These are phyloP conservation scores for Chlorops oryzae DNA, from an alignment of 1,140 invertebrate species.

Conservation along the genomic window DNA sequence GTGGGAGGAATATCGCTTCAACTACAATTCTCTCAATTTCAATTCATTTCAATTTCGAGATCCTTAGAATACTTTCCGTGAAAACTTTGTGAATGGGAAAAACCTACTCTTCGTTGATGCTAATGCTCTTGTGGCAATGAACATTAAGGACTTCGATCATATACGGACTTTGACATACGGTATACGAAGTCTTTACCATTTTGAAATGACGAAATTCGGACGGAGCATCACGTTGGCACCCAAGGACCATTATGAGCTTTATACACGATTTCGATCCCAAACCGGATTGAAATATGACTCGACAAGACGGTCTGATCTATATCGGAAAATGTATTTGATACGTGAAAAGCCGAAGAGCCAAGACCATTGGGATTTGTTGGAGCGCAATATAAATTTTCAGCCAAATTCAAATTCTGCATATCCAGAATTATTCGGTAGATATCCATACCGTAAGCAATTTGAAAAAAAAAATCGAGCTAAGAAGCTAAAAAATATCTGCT, in stretches of 20 bases:
- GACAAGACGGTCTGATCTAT: slow-evolving; percentile 34
- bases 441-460: too few relatives aligned
- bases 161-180: slow-evolving; percentile 33
- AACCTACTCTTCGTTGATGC: slow-evolving; percentile 38
- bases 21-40: too few relatives aligned
- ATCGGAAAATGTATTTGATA: slow-evolving; percentile 20
- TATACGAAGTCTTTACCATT: slow-evolving; percentile 30
- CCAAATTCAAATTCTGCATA: too few relatives aligned
- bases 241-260: slow-evolving; percentile 25
- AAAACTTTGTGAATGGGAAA: slow-evolving; percentile 37
- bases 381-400: too few relatives aligned
- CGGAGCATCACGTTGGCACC: slow-evolving; percentile 18
- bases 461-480: too few relatives aligned
- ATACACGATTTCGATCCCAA: slow-evolving; percentile 29
- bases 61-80: slow-evolving; percentile 33
- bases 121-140: slow-evolving; percentile 31
- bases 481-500: too few relatives aligned
- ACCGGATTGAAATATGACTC: slow-evolving; percentile 32
- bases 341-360: neutral
- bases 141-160: slow-evolving; percentile 37
- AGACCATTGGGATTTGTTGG: slow-evolving; percentile 12
- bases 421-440: slow-evolving; percentile 7
- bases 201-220: slow-evolving; percentile 20
- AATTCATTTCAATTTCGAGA: too few relatives aligned
- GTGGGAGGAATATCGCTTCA: slow-evolving; percentile 14